phyloP scores from a whole-genome alignment of 2,113 vertebrate genomes.

The Marcusenius ussheri region DNA sequence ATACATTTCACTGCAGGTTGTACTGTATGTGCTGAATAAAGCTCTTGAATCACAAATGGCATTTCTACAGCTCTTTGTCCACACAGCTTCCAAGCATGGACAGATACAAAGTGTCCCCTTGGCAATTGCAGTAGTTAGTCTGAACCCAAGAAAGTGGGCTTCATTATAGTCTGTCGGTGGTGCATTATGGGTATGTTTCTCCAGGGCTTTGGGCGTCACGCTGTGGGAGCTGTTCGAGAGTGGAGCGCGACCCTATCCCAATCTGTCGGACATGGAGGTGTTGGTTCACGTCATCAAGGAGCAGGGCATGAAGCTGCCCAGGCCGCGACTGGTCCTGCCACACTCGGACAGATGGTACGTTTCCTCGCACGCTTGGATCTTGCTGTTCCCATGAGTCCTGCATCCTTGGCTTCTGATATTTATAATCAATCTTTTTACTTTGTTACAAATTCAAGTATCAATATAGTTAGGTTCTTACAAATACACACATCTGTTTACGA shows the following conservation, averaged over 20 bases:
- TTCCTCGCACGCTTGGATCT: too few species aligned
- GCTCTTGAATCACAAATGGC: neutral
- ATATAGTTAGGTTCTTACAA: neutral
- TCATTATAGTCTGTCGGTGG: neutral
- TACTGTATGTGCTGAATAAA: too few species aligned
- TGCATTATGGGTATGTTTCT: neutral
- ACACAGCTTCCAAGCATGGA: neutral
- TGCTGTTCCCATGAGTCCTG: neutral
- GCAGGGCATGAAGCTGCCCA: constrained; percentile 77
- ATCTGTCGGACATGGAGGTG: constrained; percentile 81
- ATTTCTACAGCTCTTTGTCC: neutral
- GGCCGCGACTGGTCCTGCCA: constrained; percentile 81
- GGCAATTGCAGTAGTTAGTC: neutral
- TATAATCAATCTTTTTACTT: neutral
- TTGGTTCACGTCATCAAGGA: constrained; percentile 86
- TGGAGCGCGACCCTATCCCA: constrained; percentile 73
- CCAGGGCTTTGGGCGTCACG: constrained; percentile 85
- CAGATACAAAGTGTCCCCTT: neutral
- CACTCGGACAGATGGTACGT: constrained; percentile 89
- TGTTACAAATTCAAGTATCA: neutral
- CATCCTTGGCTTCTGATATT: neutral
- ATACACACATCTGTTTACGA: neutral
- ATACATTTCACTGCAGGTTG: too few species aligned
- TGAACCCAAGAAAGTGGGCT: neutral
- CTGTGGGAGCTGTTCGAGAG: constrained; percentile 90